Base-by-base conservation (phyloP, 2,113 vertebrate genomes). In the Isichthys henryi region DNA sequence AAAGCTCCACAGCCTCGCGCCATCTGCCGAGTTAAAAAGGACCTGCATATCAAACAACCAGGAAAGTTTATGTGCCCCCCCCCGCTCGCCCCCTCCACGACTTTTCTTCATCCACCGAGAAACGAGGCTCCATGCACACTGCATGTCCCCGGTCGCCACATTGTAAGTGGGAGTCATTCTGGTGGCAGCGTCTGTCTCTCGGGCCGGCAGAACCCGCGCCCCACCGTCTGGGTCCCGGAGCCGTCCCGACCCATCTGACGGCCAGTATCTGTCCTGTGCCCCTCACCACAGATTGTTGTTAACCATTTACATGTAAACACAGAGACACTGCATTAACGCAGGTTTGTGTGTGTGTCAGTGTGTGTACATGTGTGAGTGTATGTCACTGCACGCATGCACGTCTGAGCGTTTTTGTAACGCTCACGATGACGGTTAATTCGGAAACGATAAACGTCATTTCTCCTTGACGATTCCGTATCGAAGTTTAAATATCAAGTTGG, bases 261-360 rank as follows among this genome's bases (percentile, higher is more conserved):
- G 39, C n/a, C 53, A 3, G 45, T 56, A 39, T 27, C 88, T 39
- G 80, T 56, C 43, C 70, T 19, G 50, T 31, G 74, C 77, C 31
- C 52, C 93, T 92, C 92, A 93, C 92, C 93, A 93, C 96, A 96
- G 95, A 96, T 95, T 96, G 96, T 96, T 96, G 94, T 96, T 95
- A 93, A 95, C 92, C 95, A 95, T 96, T 96, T 96, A 93, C 94
- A 96, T 95, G 95, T 96, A 95, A 96, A 96, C 95, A 96, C 94
- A 96, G 94, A 95, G 93, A 94, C 91, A 93, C 89, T 31, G 80
- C 80, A 31, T 77, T 48, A 35, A 13, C 27, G n/a, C 45, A 52
- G 46, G 90, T 93, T 90, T 92, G 92, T 94, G 92, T 88, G 66
- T 89, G 88, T 70, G 84, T 74, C 56, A 84, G 92, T 94, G 93